Evolutionary conservation across 1,140 invertebrate genomes (phyloP).

Genomic region (Drosophila erecta): DNA sequence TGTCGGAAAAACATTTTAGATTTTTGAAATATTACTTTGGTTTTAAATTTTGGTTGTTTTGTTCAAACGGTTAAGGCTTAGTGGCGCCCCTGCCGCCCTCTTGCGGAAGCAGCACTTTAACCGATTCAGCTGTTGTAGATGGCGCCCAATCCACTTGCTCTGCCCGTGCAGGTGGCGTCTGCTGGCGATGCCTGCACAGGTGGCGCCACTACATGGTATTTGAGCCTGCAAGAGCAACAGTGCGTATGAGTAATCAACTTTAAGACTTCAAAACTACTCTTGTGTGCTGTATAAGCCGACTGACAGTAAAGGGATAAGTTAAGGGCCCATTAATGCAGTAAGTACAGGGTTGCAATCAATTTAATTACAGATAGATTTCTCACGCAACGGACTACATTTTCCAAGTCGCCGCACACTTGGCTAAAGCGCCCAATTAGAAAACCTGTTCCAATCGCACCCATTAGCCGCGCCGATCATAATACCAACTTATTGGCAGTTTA

Average conservation of each 20-base stretch:
- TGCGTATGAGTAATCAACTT: neutral
- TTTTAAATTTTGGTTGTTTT: too few species aligned
- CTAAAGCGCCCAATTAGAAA: slow-evolving; percentile 18
- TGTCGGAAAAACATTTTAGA: too few species aligned
- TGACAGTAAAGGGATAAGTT: too few species aligned
- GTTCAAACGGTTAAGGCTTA: neutral
- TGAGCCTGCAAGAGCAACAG: neutral
- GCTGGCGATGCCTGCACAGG: neutral
- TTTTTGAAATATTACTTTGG: too few species aligned
- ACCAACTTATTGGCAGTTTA: slow-evolving; percentile 26
- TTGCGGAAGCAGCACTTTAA: neutral
- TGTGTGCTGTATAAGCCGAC: too few species aligned
- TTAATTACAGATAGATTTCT: neutral
- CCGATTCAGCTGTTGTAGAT: neutral
- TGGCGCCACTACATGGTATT: neutral
- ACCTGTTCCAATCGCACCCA: slow-evolving; percentile 29
- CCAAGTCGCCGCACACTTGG: too few species aligned
- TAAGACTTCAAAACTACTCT: neutral
- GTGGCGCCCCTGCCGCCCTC: neutral
- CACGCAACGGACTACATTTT: neutral
- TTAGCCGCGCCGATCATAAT: slow-evolving; percentile 36
- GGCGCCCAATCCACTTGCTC: neutral
- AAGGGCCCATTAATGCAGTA: too few species aligned
- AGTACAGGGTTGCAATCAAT: too few species aligned
- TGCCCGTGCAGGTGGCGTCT: neutral